These are phyloP conservation scores for Crepidodera aurea DNA, from an alignment of 2,888 invertebrate genomes.

Conservation along the genomic window DNA sequence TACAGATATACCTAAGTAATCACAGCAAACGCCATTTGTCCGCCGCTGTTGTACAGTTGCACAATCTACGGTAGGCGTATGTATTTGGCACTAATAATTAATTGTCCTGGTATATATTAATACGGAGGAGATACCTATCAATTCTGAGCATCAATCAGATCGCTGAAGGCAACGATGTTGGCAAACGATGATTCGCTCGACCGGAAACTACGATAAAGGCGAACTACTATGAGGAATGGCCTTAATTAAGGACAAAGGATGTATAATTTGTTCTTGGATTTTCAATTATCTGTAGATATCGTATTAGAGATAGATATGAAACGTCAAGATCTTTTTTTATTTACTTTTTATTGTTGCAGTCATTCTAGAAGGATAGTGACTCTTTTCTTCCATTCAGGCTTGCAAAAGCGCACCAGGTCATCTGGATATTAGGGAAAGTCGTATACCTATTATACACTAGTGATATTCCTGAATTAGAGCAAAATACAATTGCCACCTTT, in stretches of 20 bases:
- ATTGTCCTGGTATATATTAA: constrained; percentile 44
- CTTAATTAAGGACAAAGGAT: constrained; percentile 10
- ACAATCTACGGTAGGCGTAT: constrained; percentile 26
- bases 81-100: constrained; percentile 43
- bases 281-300: neutral
- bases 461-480: too few species aligned
- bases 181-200: constrained; percentile 18
- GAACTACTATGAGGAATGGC: constrained; percentile 21
- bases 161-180: constrained; percentile 32
- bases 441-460: too few species aligned
- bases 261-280: constrained; percentile 12
- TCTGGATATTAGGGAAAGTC: too few species aligned
- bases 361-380: too few species aligned
- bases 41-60: constrained; percentile 5
- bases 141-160: constrained; percentile 47
- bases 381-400: too few species aligned
- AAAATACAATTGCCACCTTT: too few species aligned
- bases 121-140: constrained; percentile 46
- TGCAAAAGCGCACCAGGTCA: too few species aligned
- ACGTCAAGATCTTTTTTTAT: too few species aligned
- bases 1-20: constrained; percentile 26
- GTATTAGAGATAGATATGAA: too few species aligned
- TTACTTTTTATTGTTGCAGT: too few species aligned
- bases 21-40: constrained; percentile 13
- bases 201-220: constrained; percentile 24